Evolutionary conservation across 2,113 vertebrate genomes (phyloP).

Genomic region (Percopsis transmontana): DNA sequence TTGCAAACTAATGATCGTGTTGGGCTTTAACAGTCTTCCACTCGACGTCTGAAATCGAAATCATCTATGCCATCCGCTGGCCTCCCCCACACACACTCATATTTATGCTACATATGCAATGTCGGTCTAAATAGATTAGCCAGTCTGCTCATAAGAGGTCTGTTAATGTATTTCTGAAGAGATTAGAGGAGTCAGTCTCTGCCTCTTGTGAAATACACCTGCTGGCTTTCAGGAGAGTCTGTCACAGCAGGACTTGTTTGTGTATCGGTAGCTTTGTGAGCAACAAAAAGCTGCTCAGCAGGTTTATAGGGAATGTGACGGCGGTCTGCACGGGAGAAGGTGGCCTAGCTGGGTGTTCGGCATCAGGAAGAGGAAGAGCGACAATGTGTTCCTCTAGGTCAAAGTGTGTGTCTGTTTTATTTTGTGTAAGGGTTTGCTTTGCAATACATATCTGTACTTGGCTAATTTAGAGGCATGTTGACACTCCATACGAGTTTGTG

Average conservation of each 20-base stretch:
- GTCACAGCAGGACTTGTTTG: conserved; percentile 63
- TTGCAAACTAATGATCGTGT: conserved; percentile 2
- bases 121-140: conserved; percentile 61
- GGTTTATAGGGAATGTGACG: conserved; percentile 61
- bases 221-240: conserved; percentile 54
- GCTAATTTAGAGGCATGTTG: neutral
- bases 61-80: conserved; percentile 35
- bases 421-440: neutral
- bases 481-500: neutral
- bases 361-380: conserved; percentile 53
- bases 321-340: conserved; percentile 57
- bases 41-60: conserved; percentile 24
- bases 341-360: conserved; percentile 36
- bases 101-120: conserved; percentile 32
- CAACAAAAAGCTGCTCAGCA: conserved; percentile 52
- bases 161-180: conserved; percentile 65
- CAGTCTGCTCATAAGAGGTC: conserved; percentile 50
- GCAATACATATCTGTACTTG: no score
- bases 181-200: conserved; percentile 68
- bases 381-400: conserved; percentile 8
- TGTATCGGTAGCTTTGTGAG: conserved; percentile 43
- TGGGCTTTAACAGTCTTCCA: conserved; percentile 1
- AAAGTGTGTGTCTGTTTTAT: conserved; percentile 24
- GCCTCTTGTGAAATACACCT: conserved; percentile 46
- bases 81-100: conserved; percentile 31